Evolutionary conservation across 2,888 invertebrate species (phyloP).

Genomic region (Hydriomena furcata): DNA sequence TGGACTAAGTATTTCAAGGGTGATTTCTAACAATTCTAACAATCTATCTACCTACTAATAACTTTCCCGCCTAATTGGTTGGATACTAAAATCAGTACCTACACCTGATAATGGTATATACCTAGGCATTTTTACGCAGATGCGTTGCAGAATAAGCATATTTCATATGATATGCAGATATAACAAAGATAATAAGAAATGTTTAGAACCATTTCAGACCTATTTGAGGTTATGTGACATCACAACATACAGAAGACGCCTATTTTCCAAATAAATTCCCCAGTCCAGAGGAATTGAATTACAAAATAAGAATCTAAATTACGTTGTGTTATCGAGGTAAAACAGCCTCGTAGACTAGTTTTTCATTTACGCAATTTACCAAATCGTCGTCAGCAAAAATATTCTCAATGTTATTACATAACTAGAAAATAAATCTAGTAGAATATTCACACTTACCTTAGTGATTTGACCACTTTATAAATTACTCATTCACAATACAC

Average conservation of each 20-base stretch:
- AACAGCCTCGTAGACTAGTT: background rate
- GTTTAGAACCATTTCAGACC: background rate
- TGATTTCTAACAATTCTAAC: too few relatives aligned
- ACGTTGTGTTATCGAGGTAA: background rate
- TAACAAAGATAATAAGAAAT: background rate
- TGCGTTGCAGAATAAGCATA: too few relatives aligned
- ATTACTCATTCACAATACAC: conserved; percentile 29
- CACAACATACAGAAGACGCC: conserved; percentile 11
- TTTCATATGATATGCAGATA: too few relatives aligned
- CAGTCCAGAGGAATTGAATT: conserved; percentile 19
- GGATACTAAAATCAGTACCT: too few relatives aligned
- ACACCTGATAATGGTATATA: too few relatives aligned
- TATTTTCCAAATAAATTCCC: background rate
- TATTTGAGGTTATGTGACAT: conserved; percentile 52
- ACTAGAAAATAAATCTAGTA: conserved; percentile 40
- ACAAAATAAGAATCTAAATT: too few relatives aligned
- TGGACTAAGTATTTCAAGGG: too few relatives aligned
- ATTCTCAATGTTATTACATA: conserved; percentile 61
- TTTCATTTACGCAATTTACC: conserved; percentile 19
- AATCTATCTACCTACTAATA: too few relatives aligned
- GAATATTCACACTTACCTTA: conserved; percentile 58
- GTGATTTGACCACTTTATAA: conserved; percentile 25
- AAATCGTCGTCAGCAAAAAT: conserved; percentile 49
- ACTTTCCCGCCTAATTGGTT: too few relatives aligned
- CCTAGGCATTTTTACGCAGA: too few relatives aligned